Evolutionary conservation across 2,113 vertebrate species (phyloP).

Genomic region (Craseonycteris thonglongyai): DNA sequence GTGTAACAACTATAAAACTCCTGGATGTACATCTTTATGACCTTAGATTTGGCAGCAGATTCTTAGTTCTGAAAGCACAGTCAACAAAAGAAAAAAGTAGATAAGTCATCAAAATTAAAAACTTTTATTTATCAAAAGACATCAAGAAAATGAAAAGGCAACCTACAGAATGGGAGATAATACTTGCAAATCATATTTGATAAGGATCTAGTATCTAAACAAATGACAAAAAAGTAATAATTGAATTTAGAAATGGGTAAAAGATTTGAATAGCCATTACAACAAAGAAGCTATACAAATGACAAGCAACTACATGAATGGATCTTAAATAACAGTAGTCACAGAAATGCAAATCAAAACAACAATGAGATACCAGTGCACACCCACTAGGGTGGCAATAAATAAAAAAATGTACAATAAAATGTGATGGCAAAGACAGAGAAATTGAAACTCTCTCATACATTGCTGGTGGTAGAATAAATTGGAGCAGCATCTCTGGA

Average conservation of each 20-base stretch:
- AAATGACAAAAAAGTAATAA: background rate
- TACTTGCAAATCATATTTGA: background rate
- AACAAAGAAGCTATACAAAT: background rate
- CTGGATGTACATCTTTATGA: background rate
- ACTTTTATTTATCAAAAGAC: background rate
- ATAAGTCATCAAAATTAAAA: background rate
- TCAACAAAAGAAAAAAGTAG: background rate
- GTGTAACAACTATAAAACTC: background rate
- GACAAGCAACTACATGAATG: background rate
- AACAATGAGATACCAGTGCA: background rate
- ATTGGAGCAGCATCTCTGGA: background rate
- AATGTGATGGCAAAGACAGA: background rate
- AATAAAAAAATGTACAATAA: background rate
- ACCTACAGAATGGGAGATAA: background rate
- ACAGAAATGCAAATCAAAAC: background rate
- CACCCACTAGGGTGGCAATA: background rate
- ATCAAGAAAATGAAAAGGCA: background rate
- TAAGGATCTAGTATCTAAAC: background rate
- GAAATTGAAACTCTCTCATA: background rate
- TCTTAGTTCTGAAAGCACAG: background rate
- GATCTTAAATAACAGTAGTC: background rate
- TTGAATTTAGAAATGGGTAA: background rate
- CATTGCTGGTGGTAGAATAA: background rate
- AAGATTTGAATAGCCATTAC: background rate
- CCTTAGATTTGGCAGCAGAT: background rate